A percentile compares a stretch with the other conserved stretches of the same genome.
Conservation (phyloP, 2,888 invertebrate genomes). For the Diarsia dahlii region DNA sequence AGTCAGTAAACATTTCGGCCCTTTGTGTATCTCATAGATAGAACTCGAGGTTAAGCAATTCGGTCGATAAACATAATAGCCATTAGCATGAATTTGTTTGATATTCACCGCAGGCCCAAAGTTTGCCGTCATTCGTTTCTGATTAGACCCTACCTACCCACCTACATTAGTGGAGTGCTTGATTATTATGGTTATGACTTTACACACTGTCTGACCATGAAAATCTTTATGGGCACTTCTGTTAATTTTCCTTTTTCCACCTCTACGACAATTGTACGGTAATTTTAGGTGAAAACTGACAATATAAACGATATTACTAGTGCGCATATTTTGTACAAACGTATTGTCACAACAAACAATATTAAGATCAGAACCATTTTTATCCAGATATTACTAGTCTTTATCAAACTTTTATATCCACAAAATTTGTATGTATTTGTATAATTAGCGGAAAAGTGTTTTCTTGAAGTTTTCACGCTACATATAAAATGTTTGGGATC, state of each 20-base stretch:
- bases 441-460: no score
- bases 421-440: no score
- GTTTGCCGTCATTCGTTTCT: slow-evolving; percentile 16
- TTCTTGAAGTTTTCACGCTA: no score
- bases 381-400: slow-evolving; percentile 29
- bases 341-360: slow-evolving; percentile 16
- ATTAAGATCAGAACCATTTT: slow-evolving; percentile 25
- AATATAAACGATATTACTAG: slow-evolving; percentile 1
- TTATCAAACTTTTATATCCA: no score
- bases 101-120: slow-evolving; percentile 9
- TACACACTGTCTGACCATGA: slow-evolving; percentile 20
- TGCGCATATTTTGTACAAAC: slow-evolving; percentile 28
- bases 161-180: slow-evolving; percentile 40
- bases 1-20: background rate
- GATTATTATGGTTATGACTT: slow-evolving; percentile 31
- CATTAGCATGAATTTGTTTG: slow-evolving; percentile 40
- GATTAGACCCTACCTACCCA: slow-evolving; percentile 25
- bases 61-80: slow-evolving; percentile 48
- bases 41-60: slow-evolving; percentile 32
- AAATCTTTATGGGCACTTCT: slow-evolving; percentile 23
- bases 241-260: slow-evolving; percentile 19
- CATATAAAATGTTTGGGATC: no score
- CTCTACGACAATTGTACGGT: background rate
- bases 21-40: slow-evolving; percentile 23
- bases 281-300: slow-evolving; percentile 8